A percentile compares a stretch with the other conserved stretches of the same genome.
Conservation (phyloP, 2,113 vertebrate species). For the Cyprinodon brontotheroides region DNA sequence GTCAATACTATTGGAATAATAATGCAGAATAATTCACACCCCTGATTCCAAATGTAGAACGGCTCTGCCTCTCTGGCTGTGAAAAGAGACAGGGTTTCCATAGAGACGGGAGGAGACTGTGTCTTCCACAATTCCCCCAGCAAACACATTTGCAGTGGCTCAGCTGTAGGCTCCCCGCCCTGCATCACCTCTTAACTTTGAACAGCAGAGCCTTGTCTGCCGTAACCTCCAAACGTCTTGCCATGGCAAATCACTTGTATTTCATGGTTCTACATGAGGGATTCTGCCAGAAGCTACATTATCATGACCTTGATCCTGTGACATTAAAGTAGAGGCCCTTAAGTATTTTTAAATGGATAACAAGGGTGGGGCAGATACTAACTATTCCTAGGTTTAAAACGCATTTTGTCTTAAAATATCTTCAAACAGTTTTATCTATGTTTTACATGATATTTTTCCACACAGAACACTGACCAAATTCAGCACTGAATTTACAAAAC, state of each 20-base stretch:
- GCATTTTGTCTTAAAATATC: conserved; percentile 2
- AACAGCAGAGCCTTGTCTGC: conserved; percentile 38
- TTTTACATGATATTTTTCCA: neutral
- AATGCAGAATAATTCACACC: conserved; percentile 54
- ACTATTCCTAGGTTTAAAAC: neutral
- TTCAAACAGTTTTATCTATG: neutral
- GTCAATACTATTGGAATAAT: conserved; percentile 15
- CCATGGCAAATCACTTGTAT: conserved; percentile 25
- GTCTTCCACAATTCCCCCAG: conserved; percentile 75
- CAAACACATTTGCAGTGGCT: conserved; percentile 42
- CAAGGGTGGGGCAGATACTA: neutral
- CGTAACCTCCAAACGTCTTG: conserved; percentile 29
- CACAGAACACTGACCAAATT: neutral
- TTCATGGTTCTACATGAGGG: conserved; percentile 5
- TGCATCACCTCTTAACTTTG: conserved; percentile 51
- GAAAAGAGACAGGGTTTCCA: conserved; percentile 77
- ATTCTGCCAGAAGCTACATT: neutral
- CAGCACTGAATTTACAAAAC: neutral
- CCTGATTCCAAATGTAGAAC: conserved; percentile 54
- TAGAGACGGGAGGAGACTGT: conserved; percentile 78
- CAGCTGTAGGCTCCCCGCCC: conserved; percentile 52
- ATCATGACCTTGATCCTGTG: conserved; percentile 13
- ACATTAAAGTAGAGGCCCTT: conserved; percentile 14
- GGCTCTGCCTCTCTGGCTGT: conserved; percentile 62
- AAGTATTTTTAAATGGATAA: neutral